A percentile compares a stretch with the other conserved stretches of the same genome.
Conservation (phyloP, 2,797 vertebrate species). For the Lycodopsis pacificus region DNA sequence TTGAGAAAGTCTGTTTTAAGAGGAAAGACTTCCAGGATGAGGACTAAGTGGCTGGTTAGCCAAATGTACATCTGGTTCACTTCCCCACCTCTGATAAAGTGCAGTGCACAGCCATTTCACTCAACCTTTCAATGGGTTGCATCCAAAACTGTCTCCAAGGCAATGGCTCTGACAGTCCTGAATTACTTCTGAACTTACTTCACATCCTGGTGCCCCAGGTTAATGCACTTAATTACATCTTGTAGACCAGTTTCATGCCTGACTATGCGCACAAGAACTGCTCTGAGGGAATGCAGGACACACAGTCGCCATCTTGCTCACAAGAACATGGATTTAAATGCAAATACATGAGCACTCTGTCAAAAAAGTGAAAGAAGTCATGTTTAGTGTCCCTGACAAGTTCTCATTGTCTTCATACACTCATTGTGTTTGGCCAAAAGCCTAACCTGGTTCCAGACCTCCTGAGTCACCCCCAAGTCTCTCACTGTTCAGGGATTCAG, state of each 20-base stretch:
- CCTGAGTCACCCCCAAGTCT: not conserved
- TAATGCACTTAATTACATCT: conserved; percentile 7
- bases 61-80: not conserved
- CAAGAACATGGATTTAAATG: not conserved
- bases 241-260: not conserved
- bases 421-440: not conserved
- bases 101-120: not conserved
- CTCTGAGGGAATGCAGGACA: not conserved
- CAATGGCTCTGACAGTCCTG: not conserved
- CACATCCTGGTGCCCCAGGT: not conserved
- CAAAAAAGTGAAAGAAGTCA: not conserved
- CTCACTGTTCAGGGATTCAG: not conserved
- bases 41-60: not conserved
- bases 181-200: not conserved
- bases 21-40: not conserved
- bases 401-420: not conserved
- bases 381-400: not conserved
- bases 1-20: not conserved
- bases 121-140: not conserved
- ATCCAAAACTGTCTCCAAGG: not conserved
- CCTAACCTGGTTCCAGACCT: not conserved
- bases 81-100: not conserved
- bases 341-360: not conserved
- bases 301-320: not conserved
- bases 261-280: not conserved